Conservation (phyloP, 2,797 vertebrate genomes). For the Onychomys torridus region DNA sequence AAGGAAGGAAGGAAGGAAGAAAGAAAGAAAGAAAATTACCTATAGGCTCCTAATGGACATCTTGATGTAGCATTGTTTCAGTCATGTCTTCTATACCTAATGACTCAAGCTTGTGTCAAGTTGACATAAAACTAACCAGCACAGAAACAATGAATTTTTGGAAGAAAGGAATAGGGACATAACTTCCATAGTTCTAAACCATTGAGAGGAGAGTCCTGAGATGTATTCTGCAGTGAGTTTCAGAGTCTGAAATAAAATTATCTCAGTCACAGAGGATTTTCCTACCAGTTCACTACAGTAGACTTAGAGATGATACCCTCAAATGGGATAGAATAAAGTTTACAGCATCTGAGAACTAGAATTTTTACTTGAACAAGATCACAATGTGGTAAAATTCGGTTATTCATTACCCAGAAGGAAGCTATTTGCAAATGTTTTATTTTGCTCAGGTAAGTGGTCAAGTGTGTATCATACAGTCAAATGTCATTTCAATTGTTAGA, state of each 20-base stretch:
- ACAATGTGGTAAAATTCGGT: not conserved
- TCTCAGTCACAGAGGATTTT: not conserved
- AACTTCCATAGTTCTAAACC: not conserved
- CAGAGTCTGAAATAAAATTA: not conserved
- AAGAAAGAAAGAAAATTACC: no score
- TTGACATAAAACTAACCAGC: not conserved
- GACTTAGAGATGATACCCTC: not conserved
- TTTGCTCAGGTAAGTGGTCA: not conserved
- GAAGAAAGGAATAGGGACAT: not conserved
- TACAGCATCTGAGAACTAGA: not conserved
- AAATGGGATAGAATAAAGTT: not conserved
- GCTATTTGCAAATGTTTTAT: not conserved
- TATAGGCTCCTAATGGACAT: no score
- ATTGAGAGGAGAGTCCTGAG: not conserved
- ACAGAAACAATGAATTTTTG: not conserved
- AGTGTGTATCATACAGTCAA: not conserved
- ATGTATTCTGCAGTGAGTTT: not conserved
- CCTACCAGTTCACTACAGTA: not conserved
- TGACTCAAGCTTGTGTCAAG: not conserved
- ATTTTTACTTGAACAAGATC: slow-evolving; percentile 17
- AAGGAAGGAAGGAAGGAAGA: no score
- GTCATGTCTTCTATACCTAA: not conserved
- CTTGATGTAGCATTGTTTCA: not conserved
- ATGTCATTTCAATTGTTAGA: not conserved
- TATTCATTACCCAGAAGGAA: not conserved